Conservation (phyloP, 2,797 vertebrate species). For the Cirrhinus molitorella region DNA sequence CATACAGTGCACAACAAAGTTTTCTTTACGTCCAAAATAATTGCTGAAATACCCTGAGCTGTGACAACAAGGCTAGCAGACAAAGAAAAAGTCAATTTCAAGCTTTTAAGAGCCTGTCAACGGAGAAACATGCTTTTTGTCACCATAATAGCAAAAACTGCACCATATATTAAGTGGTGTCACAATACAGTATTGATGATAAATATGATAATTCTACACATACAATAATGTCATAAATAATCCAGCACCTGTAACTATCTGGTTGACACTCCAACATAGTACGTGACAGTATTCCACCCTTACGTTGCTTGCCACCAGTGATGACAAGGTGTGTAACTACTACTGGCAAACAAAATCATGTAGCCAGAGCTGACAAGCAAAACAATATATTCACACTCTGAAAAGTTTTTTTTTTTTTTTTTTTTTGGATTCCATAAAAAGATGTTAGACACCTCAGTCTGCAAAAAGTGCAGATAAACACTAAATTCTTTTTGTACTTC, state of each 20-base stretch:
- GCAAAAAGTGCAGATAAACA: background rate
- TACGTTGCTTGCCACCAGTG: background rate
- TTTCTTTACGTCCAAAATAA: background rate
- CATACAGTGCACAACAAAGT: background rate
- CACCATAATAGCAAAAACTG: background rate
- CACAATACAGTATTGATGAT: background rate
- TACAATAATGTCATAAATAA: background rate
- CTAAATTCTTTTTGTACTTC: background rate
- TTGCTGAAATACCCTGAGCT: background rate
- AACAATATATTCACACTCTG: background rate
- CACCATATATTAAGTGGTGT: background rate
- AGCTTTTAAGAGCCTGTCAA: background rate
- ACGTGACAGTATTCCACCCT: background rate
- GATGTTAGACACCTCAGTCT: background rate
- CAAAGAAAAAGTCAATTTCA: background rate
- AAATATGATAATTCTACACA: background rate
- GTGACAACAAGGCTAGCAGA: too few species aligned
- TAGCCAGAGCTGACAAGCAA: background rate
- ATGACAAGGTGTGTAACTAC: background rate
- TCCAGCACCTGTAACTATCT: background rate
- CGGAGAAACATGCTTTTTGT: conserved; percentile 5
- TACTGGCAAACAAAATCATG: background rate
- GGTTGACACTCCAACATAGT: background rate
- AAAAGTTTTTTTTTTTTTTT: too few species aligned
- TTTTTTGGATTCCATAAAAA: background rate